Evolutionary conservation across 1,140 invertebrate species (phyloP), one percentile per base, ranked within the genome.

Genomic region (Magallana ariakensis): DNA sequence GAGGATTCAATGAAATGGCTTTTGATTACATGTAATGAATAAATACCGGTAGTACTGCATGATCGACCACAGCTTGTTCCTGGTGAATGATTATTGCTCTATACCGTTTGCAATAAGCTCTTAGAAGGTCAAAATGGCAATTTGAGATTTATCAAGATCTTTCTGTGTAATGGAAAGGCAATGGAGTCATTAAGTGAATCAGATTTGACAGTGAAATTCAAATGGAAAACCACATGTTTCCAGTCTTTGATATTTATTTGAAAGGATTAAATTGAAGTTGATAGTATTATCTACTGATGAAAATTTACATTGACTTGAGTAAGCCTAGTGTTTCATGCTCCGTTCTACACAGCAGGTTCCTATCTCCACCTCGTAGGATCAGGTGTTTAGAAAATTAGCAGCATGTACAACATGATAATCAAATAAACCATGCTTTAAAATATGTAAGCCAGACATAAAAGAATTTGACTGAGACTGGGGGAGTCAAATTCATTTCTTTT

Each of bases 341-440:
- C 66, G 6, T 26, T 75, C 19, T 15, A 46, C 66, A 26, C 66
- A 75, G 66, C 66, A 75, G 66, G 66, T 11, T 22, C 0, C 10
- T 5, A 26, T 7, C 13, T 33, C 6, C 10, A 19, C 22, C 66
- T 26, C 15, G 22, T 10, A 26, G 66, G 22, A 75, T 75, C 66
- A 75, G 66, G 66, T 75, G 66, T 26, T 75, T 75, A 75, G 66
- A 33, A 75, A 75, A 75, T 75, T 75, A 75, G 66, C 22, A 75
- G 66, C 33, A 26, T 75, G 66, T 75, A 75, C 13, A 26, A 75
- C 66, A 75, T 22, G 33, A 75, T 11, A 26, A 75, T 75, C 66
- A 75, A 75, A 75, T 75, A 75, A 22, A 75, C 10, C 66, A 11
- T 75, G 19, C 22, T 19, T 13, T 75, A 33, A 13, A 26, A 75